phyloP scores from a whole-genome alignment of 2,113 vertebrate genomes.

The Corvus cornix region DNA sequence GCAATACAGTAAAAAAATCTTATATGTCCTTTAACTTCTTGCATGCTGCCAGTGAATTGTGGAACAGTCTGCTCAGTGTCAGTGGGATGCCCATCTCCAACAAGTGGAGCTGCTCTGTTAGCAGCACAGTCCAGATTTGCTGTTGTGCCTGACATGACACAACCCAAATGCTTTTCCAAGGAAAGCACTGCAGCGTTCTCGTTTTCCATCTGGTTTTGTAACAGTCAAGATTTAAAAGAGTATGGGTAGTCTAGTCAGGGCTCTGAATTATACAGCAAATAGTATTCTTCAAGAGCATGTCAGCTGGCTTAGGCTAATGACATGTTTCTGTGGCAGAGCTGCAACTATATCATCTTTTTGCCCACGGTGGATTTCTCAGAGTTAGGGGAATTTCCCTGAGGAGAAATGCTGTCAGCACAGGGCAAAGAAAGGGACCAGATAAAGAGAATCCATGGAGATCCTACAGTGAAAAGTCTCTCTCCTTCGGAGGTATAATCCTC shows the following conservation, averaged over 20 bases:
- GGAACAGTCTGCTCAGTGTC: not conserved
- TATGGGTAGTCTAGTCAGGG: not conserved
- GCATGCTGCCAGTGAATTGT: not conserved
- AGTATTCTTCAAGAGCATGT: not conserved
- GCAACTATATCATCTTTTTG: not conserved
- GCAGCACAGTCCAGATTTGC: not conserved
- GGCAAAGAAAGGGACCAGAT: not conserved
- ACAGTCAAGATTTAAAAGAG: not conserved
- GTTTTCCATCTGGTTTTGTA: not conserved
- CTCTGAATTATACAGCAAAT: conserved; percentile 13
- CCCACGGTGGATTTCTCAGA: not conserved
- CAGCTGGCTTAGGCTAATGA: not conserved
- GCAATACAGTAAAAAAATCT: not conserved
- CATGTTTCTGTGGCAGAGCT: not conserved
- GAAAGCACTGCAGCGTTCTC: not conserved
- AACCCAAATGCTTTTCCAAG: not conserved
- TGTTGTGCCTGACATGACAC: not conserved
- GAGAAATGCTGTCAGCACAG: not conserved
- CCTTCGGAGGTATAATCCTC: not conserved
- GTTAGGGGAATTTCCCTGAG: not conserved
- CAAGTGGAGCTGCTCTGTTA: not conserved
- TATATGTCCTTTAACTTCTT: not conserved
- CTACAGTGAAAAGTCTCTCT: not conserved
- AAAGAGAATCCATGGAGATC: not conserved
- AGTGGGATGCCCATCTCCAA: not conserved